These are phyloP conservation scores for Passerina amoena DNA, from an alignment of 2,113 vertebrate species.

Conservation along the genomic window DNA sequence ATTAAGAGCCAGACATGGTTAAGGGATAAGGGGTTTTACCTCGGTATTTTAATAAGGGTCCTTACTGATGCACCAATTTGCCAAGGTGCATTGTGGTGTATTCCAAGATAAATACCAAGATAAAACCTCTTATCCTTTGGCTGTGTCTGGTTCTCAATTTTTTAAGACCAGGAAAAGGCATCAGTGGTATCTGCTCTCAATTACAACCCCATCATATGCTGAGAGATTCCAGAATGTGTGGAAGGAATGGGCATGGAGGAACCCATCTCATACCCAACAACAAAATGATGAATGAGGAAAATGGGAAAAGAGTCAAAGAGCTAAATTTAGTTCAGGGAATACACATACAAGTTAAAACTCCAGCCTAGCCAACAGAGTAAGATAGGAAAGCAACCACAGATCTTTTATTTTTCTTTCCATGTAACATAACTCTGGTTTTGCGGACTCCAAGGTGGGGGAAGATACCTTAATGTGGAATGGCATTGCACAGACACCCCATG, in stretches of 20 bases:
- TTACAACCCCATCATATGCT: not conserved
- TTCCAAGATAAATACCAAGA: not conserved
- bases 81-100: rapidly evolving
- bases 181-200: not conserved
- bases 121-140: not conserved
- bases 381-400: not conserved
- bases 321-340: constrained; percentile 10
- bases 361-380: not conserved
- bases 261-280: not conserved
- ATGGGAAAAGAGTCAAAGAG: not conserved
- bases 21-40: not conserved
- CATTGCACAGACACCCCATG: rapidly evolving
- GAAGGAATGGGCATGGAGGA: not conserved
- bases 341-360: not conserved
- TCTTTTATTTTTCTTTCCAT: too few species aligned
- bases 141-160: not conserved
- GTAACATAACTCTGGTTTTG: not conserved
- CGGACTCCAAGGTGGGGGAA: not conserved
- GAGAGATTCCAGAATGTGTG: not conserved
- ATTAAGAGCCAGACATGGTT: rapidly evolving
- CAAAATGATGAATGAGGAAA: not conserved
- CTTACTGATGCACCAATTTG: not conserved
- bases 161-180: not conserved
- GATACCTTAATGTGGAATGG: not conserved
- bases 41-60: not conserved